Conservation (phyloP, 2,888 invertebrate genomes). For the Globia sparganii region DNA sequence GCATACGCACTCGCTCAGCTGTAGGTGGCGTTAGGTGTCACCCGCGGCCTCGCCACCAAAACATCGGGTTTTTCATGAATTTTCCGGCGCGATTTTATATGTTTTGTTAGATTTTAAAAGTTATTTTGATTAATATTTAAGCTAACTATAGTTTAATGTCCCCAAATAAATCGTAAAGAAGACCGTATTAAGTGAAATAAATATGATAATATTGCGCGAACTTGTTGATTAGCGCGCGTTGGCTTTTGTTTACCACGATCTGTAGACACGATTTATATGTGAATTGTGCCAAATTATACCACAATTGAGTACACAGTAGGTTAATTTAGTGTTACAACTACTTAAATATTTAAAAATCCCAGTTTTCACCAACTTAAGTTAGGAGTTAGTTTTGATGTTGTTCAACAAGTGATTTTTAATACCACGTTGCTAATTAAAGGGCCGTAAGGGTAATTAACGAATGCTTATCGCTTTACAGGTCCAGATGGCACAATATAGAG, state of each 20-base stretch:
- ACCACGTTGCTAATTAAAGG: constrained; percentile 73
- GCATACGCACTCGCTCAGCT: constrained; percentile 90
- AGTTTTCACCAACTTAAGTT: constrained; percentile 53
- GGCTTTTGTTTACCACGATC: constrained; percentile 85
- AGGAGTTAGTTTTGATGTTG: constrained; percentile 55
- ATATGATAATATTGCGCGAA: constrained; percentile 83
- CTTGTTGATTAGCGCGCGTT: constrained; percentile 78
- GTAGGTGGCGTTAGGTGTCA: constrained; percentile 90
- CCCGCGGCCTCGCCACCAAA: constrained; percentile 84
- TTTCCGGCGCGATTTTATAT: constrained; percentile 88
- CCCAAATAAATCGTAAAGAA: constrained; percentile 62
- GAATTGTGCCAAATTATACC: constrained; percentile 72
- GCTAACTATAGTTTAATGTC: constrained; percentile 63
- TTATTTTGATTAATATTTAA: constrained; percentile 70
- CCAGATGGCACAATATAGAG: constrained; percentile 77
- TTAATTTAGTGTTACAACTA: constrained; percentile 57
- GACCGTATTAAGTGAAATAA: constrained; percentile 68
- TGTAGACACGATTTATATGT: constrained; percentile 76
- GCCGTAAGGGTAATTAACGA: constrained; percentile 65
- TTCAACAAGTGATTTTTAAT: constrained; percentile 70
- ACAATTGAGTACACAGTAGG: constrained; percentile 62
- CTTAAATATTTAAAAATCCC: constrained; percentile 57
- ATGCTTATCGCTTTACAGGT: constrained; percentile 80
- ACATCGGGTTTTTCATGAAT: constrained; percentile 89
- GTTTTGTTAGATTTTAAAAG: constrained; percentile 78